These are phyloP conservation scores for Phaetusa simplex DNA, from an alignment of 2,113 vertebrate genomes.

Conservation along the genomic window DNA sequence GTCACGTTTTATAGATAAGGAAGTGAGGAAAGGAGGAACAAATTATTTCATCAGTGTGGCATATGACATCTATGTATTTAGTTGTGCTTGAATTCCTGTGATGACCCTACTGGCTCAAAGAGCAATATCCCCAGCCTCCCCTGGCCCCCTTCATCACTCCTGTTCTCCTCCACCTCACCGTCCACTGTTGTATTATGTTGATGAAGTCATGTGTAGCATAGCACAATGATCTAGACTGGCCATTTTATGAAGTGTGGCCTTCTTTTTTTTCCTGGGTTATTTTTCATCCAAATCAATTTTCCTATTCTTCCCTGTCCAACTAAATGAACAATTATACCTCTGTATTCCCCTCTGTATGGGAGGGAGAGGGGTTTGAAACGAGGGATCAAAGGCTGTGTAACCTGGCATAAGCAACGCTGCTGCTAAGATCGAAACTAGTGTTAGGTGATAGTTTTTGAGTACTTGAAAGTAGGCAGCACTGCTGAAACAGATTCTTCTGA, in stretches of 20 bases:
- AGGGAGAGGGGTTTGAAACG: background rate
- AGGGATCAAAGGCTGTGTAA: background rate
- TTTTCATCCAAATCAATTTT: background rate
- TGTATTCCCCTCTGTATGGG: background rate
- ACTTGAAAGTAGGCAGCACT: background rate
- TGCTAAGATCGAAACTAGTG: background rate
- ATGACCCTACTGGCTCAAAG: background rate
- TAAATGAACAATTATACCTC: background rate
- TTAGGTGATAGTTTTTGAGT: background rate
- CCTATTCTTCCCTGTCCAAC: background rate
- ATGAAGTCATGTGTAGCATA: background rate
- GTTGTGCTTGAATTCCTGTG: background rate
- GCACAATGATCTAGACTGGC: background rate
- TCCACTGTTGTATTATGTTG: background rate
- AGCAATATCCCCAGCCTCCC: background rate
- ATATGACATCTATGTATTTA: background rate
- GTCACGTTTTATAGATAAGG: background rate
- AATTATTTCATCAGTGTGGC: background rate
- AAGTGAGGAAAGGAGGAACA: background rate
- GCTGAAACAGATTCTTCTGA: background rate
- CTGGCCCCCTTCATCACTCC: background rate
- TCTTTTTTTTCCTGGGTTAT: background rate
- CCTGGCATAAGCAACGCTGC: background rate
- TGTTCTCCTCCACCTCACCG: background rate
- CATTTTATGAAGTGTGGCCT: background rate